Evolutionary conservation across 2,113 vertebrate genomes (phyloP).

Genomic region (Acrocephalus kingi): DNA sequence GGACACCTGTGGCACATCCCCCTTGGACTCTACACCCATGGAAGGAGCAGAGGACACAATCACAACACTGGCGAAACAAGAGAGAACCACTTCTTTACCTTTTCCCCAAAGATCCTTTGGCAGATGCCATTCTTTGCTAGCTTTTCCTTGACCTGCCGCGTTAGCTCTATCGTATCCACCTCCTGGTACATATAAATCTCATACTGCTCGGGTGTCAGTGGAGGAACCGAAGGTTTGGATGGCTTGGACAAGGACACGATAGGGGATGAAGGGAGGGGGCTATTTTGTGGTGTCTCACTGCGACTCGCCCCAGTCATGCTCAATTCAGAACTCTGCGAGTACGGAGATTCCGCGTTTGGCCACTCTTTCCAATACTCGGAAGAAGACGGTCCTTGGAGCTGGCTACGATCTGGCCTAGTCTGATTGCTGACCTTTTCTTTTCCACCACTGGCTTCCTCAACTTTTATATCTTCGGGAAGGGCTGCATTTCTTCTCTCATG

Average conservation of each 20-base stretch:
- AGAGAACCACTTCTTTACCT: constrained; percentile 77
- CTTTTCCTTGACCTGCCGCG: constrained; percentile 91
- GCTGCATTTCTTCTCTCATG: constrained; percentile 79
- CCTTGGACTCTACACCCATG: background rate
- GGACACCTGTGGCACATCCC: background rate
- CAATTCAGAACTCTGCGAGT: constrained; percentile 85
- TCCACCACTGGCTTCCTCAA: constrained; percentile 82
- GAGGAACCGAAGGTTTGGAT: constrained; percentile 82
- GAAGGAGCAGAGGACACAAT: background rate
- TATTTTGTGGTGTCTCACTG: constrained; percentile 86
- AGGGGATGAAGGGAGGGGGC: constrained; percentile 85
- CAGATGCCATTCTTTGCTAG: constrained; percentile 94
- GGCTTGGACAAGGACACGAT: constrained; percentile 82
- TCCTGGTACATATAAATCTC: constrained; percentile 95
- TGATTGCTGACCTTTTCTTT: constrained; percentile 77
- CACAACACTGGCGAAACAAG: constrained; percentile 2
- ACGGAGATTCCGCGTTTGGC: constrained; percentile 85
- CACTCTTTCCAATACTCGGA: constrained; percentile 90
- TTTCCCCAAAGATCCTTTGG: constrained; percentile 92
- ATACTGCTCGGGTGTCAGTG: constrained; percentile 90
- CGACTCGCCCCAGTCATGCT: constrained; percentile 83
- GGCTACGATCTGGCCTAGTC: constrained; percentile 75
- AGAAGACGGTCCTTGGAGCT: constrained; percentile 79
- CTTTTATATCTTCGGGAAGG: constrained; percentile 77
- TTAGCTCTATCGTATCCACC: constrained; percentile 90